Evolutionary conservation across 2,113 vertebrate species (phyloP).

Genomic region (Prietella phreatophila): DNA sequence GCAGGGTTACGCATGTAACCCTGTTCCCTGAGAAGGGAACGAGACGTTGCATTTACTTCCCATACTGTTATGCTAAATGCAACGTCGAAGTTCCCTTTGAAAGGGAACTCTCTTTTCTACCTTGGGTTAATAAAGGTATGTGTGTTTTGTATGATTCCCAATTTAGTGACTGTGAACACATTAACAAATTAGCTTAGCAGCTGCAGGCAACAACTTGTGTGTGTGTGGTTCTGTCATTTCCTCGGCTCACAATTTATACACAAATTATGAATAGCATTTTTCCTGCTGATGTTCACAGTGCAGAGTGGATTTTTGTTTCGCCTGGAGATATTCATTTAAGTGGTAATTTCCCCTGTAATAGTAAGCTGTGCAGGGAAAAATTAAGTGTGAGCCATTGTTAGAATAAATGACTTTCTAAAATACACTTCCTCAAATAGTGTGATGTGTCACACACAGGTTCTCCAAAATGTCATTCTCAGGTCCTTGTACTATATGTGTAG

Average conservation of each 20-base stretch:
- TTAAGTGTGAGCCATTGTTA: background rate
- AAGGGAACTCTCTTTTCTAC: background rate
- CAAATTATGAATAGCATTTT: background rate
- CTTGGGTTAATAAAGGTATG: background rate
- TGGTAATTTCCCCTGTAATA: slow-evolving; percentile 8
- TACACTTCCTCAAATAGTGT: background rate
- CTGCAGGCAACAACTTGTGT: background rate
- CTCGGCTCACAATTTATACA: background rate
- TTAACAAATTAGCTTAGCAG: slow-evolving; percentile 12
- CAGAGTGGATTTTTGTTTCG: background rate
- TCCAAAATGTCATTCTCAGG: background rate
- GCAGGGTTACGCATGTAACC: too few relatives aligned
- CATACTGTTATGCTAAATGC: too few relatives aligned
- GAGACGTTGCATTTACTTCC: too few relatives aligned
- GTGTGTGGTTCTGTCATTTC: slow-evolving; percentile 2
- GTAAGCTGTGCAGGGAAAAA: slow-evolving; percentile 8
- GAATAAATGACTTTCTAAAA: slow-evolving; percentile 6
- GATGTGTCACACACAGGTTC: background rate
- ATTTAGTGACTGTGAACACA: background rate
- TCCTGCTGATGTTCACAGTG: slow-evolving; percentile 10
- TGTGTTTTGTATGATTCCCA: background rate
- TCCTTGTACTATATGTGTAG: background rate
- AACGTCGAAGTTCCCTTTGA: too few relatives aligned
- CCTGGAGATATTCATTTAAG: slow-evolving; percentile 9
- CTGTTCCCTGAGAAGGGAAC: too few relatives aligned